These are phyloP conservation scores for Xestia sexstrigata DNA, from an alignment of 2,888 invertebrate genomes.

Conservation along the genomic window DNA sequence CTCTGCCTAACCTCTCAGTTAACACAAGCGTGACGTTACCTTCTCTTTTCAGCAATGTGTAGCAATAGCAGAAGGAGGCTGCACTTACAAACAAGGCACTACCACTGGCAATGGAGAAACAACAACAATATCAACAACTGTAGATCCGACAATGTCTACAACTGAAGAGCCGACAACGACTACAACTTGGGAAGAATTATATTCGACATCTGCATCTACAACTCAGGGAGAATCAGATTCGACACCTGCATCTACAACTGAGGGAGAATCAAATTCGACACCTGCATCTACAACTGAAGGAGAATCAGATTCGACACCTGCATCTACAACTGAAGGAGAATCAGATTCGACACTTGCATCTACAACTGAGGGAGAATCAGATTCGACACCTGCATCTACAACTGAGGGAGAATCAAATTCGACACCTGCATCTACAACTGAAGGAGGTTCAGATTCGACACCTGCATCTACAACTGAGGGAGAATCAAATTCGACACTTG, in stretches of 20 bases:
- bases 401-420: neutral
- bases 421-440: neutral
- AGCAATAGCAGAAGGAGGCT: slow-evolving; percentile 57
- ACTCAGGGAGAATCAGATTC: too few relatives aligned
- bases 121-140: slow-evolving; percentile 9
- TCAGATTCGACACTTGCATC: neutral
- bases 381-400: neutral
- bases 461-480: neutral
- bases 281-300: neutral
- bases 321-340: neutral
- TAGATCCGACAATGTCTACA: neutral
- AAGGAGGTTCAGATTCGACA: neutral
- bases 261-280: neutral
- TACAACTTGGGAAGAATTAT: too few relatives aligned
- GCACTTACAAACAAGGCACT: slow-evolving; percentile 40
- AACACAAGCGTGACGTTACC: neutral
- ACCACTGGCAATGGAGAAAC: slow-evolving; percentile 14
- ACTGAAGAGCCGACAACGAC: too few relatives aligned
- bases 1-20: neutral
- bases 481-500: neutral
- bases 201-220: too few relatives aligned
- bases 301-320: slow-evolving; percentile 13
- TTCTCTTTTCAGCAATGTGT: slow-evolving; percentile 24
- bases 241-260: too few relatives aligned
- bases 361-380: neutral